phyloP scores from a whole-genome alignment of 2,888 invertebrate species.

The Watsonalla binaria region DNA sequence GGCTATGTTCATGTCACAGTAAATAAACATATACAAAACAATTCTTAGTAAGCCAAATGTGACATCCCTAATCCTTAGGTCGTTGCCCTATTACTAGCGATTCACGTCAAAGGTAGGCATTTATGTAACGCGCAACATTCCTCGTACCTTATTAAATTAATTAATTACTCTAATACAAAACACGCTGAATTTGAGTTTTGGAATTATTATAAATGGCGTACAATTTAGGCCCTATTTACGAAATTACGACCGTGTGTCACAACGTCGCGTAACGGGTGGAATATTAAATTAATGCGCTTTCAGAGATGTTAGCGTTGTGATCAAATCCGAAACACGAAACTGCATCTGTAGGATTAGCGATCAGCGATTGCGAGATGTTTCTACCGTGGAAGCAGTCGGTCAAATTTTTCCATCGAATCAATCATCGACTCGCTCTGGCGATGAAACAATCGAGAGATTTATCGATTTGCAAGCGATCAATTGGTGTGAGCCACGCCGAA shows the following conservation, averaged over 20 bases:
- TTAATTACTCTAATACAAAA: slow-evolving; percentile 31
- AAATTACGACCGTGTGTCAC: slow-evolving; percentile 4
- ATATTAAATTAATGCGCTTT: not conserved
- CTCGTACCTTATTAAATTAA: slow-evolving; percentile 17
- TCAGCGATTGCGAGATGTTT: too few relatives aligned
- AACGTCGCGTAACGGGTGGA: not conserved
- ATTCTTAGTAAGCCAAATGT: not conserved
- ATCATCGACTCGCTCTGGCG: too few relatives aligned
- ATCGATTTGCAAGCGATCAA: too few relatives aligned
- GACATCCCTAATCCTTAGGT: not conserved
- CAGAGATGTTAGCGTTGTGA: slow-evolving; percentile 14
- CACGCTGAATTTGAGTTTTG: slow-evolving; percentile 16
- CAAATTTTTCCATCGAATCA: too few relatives aligned
- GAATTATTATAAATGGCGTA: slow-evolving; percentile 25
- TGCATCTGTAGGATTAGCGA: too few relatives aligned
- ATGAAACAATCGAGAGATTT: too few relatives aligned
- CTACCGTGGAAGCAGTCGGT: too few relatives aligned
- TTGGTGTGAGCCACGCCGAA: too few relatives aligned
- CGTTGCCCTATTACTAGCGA: slow-evolving; percentile 4
- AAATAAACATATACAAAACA: too few relatives aligned
- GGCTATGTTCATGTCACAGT: too few relatives aligned
- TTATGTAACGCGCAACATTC: slow-evolving; percentile 2
- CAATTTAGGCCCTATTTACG: slow-evolving; percentile 15
- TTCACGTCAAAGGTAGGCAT: not conserved
- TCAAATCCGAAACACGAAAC: too few relatives aligned